These are phyloP conservation scores for Acrobasis repandana DNA, from an alignment of 2,888 invertebrate genomes.

Conservation along the genomic window DNA sequence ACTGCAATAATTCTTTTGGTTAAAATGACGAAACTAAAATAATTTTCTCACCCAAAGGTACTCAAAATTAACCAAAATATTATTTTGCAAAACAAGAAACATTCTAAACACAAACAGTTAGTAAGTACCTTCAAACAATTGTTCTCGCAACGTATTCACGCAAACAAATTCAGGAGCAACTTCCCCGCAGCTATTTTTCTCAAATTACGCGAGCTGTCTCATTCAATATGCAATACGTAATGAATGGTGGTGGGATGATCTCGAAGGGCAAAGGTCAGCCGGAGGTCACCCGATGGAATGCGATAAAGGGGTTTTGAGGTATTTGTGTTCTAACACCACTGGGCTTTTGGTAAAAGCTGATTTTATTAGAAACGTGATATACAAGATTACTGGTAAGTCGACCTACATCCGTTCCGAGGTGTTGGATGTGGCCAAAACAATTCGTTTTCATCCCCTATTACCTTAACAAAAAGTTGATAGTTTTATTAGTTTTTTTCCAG, in stretches of 20 bases:
- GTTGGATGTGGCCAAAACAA: no score
- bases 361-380: not conserved
- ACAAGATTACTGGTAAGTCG: no score
- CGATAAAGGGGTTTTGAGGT: slow-evolving; percentile 2
- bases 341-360: not conserved
- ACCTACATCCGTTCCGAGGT: no score
- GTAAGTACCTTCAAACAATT: not conserved
- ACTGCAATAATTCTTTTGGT: no score
- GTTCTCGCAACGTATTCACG: not conserved
- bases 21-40: no score
- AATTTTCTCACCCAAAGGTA: no score
- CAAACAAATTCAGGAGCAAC: not conserved
- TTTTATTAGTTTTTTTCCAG: no score
- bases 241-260: slow-evolving; percentile 8
- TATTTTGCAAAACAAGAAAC: no score
- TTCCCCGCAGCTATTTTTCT: slow-evolving; percentile 2
- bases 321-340: not conserved
- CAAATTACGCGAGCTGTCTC: slow-evolving; percentile 14
- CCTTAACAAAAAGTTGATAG: no score
- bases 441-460: no score
- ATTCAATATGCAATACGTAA: slow-evolving; percentile 15
- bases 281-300: slow-evolving; percentile 7
- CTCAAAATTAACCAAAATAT: no score
- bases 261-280: slow-evolving; percentile 1
- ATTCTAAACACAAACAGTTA: not conserved